These are phyloP conservation scores for Microcaecilia unicolor DNA, from an alignment of 2,797 vertebrate genomes.

Conservation along the genomic window DNA sequence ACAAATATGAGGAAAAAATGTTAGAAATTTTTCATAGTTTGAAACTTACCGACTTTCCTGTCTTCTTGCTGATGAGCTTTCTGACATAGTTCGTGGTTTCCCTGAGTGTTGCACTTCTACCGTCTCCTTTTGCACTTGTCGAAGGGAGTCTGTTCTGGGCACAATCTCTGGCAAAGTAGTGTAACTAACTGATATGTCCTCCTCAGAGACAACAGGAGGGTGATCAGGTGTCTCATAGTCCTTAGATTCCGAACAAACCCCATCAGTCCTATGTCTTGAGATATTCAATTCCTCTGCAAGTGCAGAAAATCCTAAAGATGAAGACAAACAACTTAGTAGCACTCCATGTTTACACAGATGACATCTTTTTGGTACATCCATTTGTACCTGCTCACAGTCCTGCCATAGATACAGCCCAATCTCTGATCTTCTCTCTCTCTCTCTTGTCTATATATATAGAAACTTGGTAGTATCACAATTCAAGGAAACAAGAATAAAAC, in stretches of 20 bases:
- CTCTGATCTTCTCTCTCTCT: too few species aligned
- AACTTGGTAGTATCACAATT: too few species aligned
- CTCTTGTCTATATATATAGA: too few species aligned
- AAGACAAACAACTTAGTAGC: too few species aligned
- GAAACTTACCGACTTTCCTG: conserved; percentile 50
- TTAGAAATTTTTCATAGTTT: not conserved
- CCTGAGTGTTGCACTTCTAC: conserved; percentile 66
- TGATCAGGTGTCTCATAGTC: conserved; percentile 39
- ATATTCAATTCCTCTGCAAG: conserved; percentile 80
- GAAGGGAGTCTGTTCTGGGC: conserved; percentile 61
- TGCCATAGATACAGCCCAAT: too few species aligned
- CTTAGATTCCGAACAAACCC: conserved; percentile 22
- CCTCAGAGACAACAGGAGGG: conserved; percentile 79
- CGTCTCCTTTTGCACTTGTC: conserved; percentile 63
- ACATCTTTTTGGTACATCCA: too few species aligned
- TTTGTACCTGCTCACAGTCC: too few species aligned
- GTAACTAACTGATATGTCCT: conserved; percentile 77
- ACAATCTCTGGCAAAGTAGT: conserved; percentile 70
- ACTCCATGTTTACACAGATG: too few species aligned
- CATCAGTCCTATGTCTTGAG: conserved; percentile 51
- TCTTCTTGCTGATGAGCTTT: conserved; percentile 29
- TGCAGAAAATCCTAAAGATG: conserved; percentile 70
- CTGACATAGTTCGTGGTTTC: conserved; percentile 56
- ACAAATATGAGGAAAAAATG: too few species aligned
- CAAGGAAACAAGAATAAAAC: too few species aligned